Conservation (phyloP, 2,888 invertebrate genomes). For the Lasiommata megera region DNA sequence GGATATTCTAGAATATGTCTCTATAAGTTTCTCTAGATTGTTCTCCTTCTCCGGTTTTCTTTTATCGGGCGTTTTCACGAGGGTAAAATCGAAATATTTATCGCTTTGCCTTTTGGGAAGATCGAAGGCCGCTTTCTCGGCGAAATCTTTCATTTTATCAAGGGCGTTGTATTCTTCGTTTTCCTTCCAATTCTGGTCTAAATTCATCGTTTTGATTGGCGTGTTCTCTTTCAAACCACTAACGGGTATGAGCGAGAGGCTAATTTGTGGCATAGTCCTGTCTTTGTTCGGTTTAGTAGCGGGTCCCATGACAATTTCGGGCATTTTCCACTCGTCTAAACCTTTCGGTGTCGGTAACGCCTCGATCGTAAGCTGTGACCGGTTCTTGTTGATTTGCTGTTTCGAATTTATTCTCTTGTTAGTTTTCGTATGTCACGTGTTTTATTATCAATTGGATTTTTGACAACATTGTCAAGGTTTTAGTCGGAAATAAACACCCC, state of each 20-base stretch:
- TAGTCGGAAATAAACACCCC: slow-evolving; percentile 27
- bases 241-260: slow-evolving; percentile 72
- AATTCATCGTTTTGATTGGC: slow-evolving; percentile 59
- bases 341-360: slow-evolving; percentile 56
- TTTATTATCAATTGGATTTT: slow-evolving; percentile 77
- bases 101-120: slow-evolving; percentile 62
- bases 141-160: slow-evolving; percentile 78
- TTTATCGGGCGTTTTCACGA: slow-evolving; percentile 52
- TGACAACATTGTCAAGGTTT: slow-evolving; percentile 63
- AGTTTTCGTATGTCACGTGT: slow-evolving; percentile 44
- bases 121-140: slow-evolving; percentile 74
- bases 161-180: slow-evolving; percentile 71
- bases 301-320: slow-evolving; percentile 61
- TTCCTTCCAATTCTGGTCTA: slow-evolving; percentile 61
- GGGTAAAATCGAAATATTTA: slow-evolving; percentile 55
- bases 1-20: slow-evolving; percentile 71
- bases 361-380: slow-evolving; percentile 75
- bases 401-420: slow-evolving; percentile 50
- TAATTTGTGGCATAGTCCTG: slow-evolving; percentile 71
- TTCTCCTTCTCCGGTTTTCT: slow-evolving; percentile 59
- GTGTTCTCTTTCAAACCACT: slow-evolving; percentile 62
- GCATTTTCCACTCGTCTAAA: slow-evolving; percentile 60
- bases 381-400: slow-evolving; percentile 79
- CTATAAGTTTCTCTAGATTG: slow-evolving; percentile 65
- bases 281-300: slow-evolving; percentile 57